phyloP scores from a whole-genome alignment of 2,797 vertebrate genomes.

The Pogoniulus pusillus region DNA sequence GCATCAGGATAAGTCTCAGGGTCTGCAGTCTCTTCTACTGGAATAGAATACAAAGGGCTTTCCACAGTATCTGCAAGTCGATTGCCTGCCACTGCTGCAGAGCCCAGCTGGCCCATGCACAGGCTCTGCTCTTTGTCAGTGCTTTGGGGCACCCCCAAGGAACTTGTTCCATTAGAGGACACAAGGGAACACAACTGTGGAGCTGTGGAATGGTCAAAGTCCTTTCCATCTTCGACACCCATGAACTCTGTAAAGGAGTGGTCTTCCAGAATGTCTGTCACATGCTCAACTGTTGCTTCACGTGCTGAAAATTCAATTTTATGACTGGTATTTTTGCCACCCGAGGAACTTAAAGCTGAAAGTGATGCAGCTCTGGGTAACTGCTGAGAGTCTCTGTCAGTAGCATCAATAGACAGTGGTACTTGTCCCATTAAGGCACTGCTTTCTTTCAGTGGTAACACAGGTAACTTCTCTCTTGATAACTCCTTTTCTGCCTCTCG shows the following conservation, averaged over 20 bases:
- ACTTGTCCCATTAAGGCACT: conserved; percentile 78
- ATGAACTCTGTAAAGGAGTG: conserved; percentile 94
- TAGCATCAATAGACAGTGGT: conserved; percentile 43
- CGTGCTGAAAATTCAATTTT: conserved; percentile 54
- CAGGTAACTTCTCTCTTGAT: conserved; percentile 35
- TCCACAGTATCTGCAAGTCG: background rate
- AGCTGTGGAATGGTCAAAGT: conserved; percentile 76
- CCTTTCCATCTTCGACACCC: conserved; percentile 86
- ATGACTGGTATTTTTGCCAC: conserved; percentile 42
- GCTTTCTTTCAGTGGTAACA: conserved; percentile 70
- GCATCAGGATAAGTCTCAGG: background rate
- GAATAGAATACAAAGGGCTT: background rate
- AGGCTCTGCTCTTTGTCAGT: background rate
- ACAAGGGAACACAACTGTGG: conserved; percentile 50
- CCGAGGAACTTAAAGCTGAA: conserved; percentile 47
- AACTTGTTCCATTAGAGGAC: conserved; percentile 3
- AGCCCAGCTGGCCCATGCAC: background rate
- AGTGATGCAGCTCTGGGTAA: conserved; percentile 43
- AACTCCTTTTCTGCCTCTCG: conserved; percentile 66
- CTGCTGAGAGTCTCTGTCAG: conserved; percentile 43
- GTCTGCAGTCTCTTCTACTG: background rate
- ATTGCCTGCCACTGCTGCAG: background rate
- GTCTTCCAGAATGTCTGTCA: conserved; percentile 74
- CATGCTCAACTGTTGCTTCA: conserved; percentile 73
- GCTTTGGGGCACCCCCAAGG: background rate